These are phyloP conservation scores for Athrips mouffetella DNA, from an alignment of 2,888 invertebrate species.

Conservation along the genomic window DNA sequence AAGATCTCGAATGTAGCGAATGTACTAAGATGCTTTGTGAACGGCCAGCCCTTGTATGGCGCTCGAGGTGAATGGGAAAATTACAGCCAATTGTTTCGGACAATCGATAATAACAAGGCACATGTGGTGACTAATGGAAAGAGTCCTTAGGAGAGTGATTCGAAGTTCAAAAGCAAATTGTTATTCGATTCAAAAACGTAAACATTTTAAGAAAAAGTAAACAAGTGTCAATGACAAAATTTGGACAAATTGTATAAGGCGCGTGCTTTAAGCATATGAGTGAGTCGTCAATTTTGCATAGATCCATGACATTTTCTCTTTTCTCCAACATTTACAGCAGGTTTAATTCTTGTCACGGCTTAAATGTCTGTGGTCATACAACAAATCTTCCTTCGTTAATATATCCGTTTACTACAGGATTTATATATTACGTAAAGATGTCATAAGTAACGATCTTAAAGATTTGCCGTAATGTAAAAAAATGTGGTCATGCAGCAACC, in stretches of 20 bases:
- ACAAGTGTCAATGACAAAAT: constrained; percentile 13
- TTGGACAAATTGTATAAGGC: constrained; percentile 11
- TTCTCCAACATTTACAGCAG: neutral
- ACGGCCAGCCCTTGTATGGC: constrained; percentile 1
- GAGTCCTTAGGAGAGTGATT: neutral
- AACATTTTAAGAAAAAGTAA: no score
- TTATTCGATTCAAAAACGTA: no score
- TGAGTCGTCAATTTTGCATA: constrained; percentile 11
- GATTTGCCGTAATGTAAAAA: constrained; percentile 22
- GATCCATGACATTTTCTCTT: neutral
- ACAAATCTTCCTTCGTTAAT: constrained; percentile 3
- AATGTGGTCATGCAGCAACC: constrained; percentile 13
- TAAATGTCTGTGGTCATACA: neutral
- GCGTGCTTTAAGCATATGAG: constrained; percentile 46
- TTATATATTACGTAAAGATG: constrained; percentile 15
- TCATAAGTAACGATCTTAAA: constrained; percentile 17
- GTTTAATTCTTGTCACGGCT: neutral
- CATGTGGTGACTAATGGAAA: neutral
- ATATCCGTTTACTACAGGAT: constrained; percentile 19
- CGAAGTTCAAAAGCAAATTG: no score
- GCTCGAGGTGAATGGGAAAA: constrained; percentile 3
- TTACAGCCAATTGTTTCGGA: constrained; percentile 1
- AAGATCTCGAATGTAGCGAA: neutral
- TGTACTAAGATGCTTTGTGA: neutral
- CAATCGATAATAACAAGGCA: neutral